Evolutionary conservation across 2,888 invertebrate genomes (phyloP).

Genomic region (Trachelus iudaicus): DNA sequence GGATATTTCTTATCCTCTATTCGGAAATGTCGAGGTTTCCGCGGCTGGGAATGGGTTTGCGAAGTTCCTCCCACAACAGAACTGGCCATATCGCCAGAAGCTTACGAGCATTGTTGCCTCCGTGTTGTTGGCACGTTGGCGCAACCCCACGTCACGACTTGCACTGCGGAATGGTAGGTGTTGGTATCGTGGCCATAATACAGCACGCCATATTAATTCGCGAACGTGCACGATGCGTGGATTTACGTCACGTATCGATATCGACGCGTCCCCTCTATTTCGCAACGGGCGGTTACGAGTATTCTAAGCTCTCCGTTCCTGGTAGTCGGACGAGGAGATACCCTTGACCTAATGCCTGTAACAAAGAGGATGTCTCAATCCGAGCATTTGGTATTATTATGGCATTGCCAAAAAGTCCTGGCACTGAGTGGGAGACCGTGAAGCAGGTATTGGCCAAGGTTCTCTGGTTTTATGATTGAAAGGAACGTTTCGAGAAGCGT

Average conservation of each 20-base stretch:
- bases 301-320: background rate
- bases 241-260: background rate
- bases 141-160: conserved; percentile 2
- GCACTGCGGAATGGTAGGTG: background rate
- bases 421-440: background rate
- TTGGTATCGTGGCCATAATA: background rate
- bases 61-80: conserved; percentile 59
- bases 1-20: background rate
- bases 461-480: background rate
- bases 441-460: background rate
- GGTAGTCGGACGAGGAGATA: background rate
- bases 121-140: background rate
- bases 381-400: background rate
- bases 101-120: background rate
- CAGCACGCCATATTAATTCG: background rate
- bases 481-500: background rate
- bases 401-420: background rate
- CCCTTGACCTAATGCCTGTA: background rate
- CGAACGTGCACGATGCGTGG: background rate
- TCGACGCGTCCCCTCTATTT: background rate
- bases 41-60: conserved; percentile 60
- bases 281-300: background rate
- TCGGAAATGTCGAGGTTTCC: conserved; percentile 49
- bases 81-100: background rate
- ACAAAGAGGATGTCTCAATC: background rate